A percentile compares a stretch with the other conserved stretches of the same genome.
These are phyloP conservation scores for Microcebus ravelobensis DNA, from an alignment of 2,113 vertebrate species.

Conservation along the genomic window DNA sequence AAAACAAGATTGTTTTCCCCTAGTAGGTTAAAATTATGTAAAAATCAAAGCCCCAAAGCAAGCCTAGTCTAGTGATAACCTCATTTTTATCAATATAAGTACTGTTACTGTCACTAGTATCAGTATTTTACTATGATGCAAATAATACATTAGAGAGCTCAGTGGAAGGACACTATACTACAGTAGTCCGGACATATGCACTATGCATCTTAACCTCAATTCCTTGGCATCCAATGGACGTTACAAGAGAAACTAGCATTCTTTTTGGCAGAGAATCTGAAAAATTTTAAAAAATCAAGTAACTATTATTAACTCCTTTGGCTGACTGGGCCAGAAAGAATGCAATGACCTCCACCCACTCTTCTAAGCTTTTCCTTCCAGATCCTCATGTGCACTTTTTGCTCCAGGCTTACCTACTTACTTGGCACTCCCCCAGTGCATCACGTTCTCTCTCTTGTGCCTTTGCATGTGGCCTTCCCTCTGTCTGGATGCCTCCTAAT, in stretches of 20 bases:
- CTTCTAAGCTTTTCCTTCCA: not conserved
- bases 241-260: not conserved
- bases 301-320: not conserved
- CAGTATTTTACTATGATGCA: not conserved
- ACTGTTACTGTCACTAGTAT: not conserved
- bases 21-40: not conserved
- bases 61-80: not conserved
- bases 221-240: not conserved
- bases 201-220: not conserved
- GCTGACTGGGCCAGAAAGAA: not conserved
- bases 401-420: not conserved
- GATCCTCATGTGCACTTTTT: not conserved
- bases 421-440: not conserved
- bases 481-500: not conserved
- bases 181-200: not conserved
- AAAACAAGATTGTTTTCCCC: not conserved
- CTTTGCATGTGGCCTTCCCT: not conserved
- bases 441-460: not conserved
- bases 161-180: not conserved
- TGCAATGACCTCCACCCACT: not conserved
- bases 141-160: not conserved
- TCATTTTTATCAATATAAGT: not conserved
- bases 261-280: not conserved
- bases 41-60: not conserved
- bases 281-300: slow-evolving; percentile 26